A percentile compares a stretch with the other conserved stretches of the same genome.
These are phyloP conservation scores for Drosophila obscura DNA, from an alignment of 1,140 invertebrate genomes.

Conservation along the genomic window DNA sequence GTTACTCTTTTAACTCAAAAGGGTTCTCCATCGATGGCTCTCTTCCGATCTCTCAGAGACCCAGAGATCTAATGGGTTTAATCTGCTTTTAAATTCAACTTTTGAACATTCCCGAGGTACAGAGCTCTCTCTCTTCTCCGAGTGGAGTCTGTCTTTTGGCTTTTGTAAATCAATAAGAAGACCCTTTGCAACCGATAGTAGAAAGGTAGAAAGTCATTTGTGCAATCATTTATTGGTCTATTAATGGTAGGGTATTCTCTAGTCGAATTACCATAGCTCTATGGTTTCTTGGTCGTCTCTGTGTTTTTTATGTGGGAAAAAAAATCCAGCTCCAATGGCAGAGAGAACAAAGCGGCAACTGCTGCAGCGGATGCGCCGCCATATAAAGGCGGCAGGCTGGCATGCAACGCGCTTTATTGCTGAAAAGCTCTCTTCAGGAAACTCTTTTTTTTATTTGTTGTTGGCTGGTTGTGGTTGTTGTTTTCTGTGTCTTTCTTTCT, in stretches of 20 bases:
- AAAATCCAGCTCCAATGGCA: constrained; percentile 19
- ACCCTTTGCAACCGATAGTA: no score
- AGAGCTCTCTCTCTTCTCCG: no score
- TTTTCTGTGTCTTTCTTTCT: constrained; percentile 1
- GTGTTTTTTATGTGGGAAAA: constrained; percentile 45
- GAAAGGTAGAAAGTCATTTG: no score
- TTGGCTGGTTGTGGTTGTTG: not conserved
- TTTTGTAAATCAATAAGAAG: no score
- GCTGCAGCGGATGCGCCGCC: constrained; percentile 48
- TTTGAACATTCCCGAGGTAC: no score
- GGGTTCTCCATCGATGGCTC: not conserved
- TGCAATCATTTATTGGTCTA: no score
- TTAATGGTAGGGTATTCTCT: no score
- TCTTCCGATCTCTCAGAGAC: not conserved
- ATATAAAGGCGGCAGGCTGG: constrained; percentile 54
- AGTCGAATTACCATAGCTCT: no score
- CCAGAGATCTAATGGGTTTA: no score
- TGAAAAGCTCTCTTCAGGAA: constrained; percentile 27
- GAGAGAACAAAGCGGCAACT: constrained; percentile 42
- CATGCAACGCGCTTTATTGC: constrained; percentile 42
- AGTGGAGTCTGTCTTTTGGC: no score
- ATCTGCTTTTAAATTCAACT: no score
- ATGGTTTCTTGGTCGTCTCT: not conserved
- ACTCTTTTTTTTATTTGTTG: constrained; percentile 2
- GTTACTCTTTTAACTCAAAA: no score